These are phyloP conservation scores for Phthorimaea operculella DNA, from an alignment of 1,140 invertebrate genomes.

Conservation along the genomic window DNA sequence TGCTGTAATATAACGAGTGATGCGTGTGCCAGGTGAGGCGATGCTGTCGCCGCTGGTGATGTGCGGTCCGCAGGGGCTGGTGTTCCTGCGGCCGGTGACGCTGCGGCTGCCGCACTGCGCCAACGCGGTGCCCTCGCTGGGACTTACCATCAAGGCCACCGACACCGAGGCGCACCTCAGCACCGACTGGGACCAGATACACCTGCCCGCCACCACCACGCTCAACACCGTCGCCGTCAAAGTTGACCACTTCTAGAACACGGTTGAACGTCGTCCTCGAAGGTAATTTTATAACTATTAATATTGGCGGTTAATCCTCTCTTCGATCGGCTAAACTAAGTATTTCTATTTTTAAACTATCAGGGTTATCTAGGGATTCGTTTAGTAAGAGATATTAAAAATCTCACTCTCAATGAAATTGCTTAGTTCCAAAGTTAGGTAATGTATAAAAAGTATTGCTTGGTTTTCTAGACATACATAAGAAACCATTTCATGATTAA, in stretches of 20 bases:
- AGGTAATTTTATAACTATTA: too few species aligned
- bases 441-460: too few species aligned
- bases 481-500: too few species aligned
- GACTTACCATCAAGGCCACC: constrained; percentile 81
- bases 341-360: too few species aligned
- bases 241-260: constrained; percentile 85
- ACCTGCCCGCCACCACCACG: constrained; percentile 79
- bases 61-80: constrained; percentile 93
- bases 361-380: too few species aligned
- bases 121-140: constrained; percentile 76
- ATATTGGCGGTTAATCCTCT: too few species aligned
- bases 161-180: constrained; percentile 77
- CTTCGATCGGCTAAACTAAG: too few species aligned
- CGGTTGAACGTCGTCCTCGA: neutral
- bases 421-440: too few species aligned
- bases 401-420: too few species aligned
- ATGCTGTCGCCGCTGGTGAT: constrained; percentile 93
- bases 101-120: constrained; percentile 82
- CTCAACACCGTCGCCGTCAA: constrained; percentile 88
- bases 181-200: constrained; percentile 81
- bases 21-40: constrained; percentile 82
- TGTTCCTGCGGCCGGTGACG: constrained; percentile 89
- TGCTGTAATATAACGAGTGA: too few species aligned
- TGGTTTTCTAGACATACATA: too few species aligned
- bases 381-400: too few species aligned